Base-by-base conservation (phyloP, 1,140 invertebrate genomes). In the Bilobella aurantiaca region DNA sequence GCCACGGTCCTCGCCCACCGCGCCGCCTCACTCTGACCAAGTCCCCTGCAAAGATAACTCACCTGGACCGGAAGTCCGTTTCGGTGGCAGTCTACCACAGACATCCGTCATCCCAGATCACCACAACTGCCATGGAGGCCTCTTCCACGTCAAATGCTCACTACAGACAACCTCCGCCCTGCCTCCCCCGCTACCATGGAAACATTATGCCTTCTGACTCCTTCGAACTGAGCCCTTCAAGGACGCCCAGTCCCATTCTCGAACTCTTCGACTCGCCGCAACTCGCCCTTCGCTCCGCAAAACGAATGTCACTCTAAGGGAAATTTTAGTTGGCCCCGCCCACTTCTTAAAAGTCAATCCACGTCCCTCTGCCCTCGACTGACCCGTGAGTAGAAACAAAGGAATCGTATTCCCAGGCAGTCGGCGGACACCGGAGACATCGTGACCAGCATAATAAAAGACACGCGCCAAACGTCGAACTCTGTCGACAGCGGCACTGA, bases 1-100 rank as follows among this genome's bases (percentile, higher is more conserved):
- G 47, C 47, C 34, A 60, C 8, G 68, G 68, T 31, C 58, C 63
- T 2, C 63, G 69, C 28, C 71, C 71, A 1, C 72, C 74, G 53
- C 76, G 75, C 60, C 69, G 86, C 66, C 88, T 86, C 75, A 85
- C 84, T 61, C 81, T 87, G 46, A 81, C 85, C 49, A 81, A 86
- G 71, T 87, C 86, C 63, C 85, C 87, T 47, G 85, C 84, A 25
- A 86, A 87, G 76, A 86, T 87, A 58, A 80, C 84, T 30, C 86
- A 88, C 75, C 75, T 88, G 65, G 73, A 83, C 83, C 68, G 71
- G 47, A 72, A 69, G 42, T 65, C 70, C 34, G 60, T 68, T 18
- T 62, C 63, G n/a, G 62, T 70, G 21, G 68, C 68, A 8, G 71
- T 72, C 29, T 72, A 69, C 63, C 68, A 72, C 63, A 59, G 66